Conservation (phyloP, 2,113 vertebrate species). For the human region GRCh38 chr18:35949001-35949500, state of each 20-base stretch:
- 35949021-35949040: slow-evolving; percentile 44
- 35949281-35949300: slow-evolving; percentile 16
- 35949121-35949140: neutral
- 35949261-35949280: slow-evolving; percentile 9
- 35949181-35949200: no score
- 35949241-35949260: neutral
- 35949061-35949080: slow-evolving; percentile 43
- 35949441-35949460: neutral
- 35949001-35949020: slow-evolving; percentile 42
- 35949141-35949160: slow-evolving; percentile 21
- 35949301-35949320: slow-evolving; percentile 11
- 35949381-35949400: slow-evolving; percentile 29
- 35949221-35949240: no score
- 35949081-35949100: slow-evolving; percentile 43
- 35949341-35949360: neutral
- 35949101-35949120: neutral
- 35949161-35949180: no score
- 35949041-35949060: slow-evolving; percentile 40
- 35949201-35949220: no score
- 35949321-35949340: neutral
- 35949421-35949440: slow-evolving; percentile 43
- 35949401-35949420: neutral
- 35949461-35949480: neutral
- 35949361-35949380: neutral
- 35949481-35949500: neutral